Conservation (phyloP, 2,113 vertebrate species). For the Prinia subflava region DNA sequence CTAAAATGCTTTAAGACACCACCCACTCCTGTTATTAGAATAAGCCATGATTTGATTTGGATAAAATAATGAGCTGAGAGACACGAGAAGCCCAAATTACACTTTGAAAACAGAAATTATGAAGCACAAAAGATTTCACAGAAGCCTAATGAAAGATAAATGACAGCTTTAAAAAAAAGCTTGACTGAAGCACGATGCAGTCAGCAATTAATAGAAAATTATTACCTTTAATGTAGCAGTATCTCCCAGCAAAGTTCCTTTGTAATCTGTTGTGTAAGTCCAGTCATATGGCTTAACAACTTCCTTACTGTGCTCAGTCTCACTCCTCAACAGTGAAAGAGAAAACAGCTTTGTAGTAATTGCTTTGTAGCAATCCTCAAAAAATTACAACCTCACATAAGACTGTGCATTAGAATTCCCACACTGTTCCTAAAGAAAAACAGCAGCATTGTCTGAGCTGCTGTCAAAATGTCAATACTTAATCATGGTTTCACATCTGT, state of each 20-base stretch:
- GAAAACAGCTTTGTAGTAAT: background rate
- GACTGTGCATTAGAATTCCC: background rate
- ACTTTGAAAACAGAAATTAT: background rate
- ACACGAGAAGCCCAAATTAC: background rate
- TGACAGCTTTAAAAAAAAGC: background rate
- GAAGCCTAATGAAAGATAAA: background rate
- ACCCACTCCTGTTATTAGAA: background rate
- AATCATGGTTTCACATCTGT: background rate
- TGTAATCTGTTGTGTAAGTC: constrained; percentile 98
- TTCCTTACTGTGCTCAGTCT: constrained; percentile 92
- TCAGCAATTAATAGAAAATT: background rate
- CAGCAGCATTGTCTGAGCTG: background rate
- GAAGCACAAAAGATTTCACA: background rate
- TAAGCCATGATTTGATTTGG: background rate
- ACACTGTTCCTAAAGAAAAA: background rate
- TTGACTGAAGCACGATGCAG: background rate
- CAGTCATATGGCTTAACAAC: constrained; percentile 92
- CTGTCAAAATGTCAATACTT: background rate
- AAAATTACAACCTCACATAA: background rate
- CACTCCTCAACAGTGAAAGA: constrained; percentile 75
- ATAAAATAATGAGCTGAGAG: background rate
- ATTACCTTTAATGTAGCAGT: constrained; percentile 80
- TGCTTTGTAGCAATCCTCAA: background rate
- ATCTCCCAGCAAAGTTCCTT: constrained; percentile 89
- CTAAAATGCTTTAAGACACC: background rate